Base-by-base conservation (phyloP, 1,140 invertebrate species). In the Heterodera carotae region DNA sequence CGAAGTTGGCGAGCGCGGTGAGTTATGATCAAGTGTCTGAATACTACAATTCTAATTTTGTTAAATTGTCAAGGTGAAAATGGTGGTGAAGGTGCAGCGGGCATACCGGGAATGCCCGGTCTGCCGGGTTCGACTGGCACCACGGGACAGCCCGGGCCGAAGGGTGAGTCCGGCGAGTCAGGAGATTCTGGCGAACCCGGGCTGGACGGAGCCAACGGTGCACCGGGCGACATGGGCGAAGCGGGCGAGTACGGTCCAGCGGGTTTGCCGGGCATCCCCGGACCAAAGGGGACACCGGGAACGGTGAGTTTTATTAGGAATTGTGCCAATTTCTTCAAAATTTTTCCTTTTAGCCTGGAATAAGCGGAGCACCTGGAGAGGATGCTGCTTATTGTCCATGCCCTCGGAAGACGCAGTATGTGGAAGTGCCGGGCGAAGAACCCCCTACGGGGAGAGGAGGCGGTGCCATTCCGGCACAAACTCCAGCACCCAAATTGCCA, bases 321-420 rank as follows among this genome's bases (percentile, higher is more conserved):
- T 8, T 43, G 12, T 56, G 22, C 0, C 12, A 22, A 56, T n/a
- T n/a, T n/a, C n/a, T n/a, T n/a, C n/a, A 56, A 22, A 56, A 18
- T 56, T 56, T 56, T 15, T 0, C 12, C 12, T 56, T 53, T 56
- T 5, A 71, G 69, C 8, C n/a, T n/a, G 69, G 69, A 27, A 31
- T 31, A 33, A 71, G 34, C 8, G 69, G 69, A n/a, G 22, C 5
- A 25, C 69, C 69, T 25, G 69, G 69, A 7, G 33, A 31, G 8
- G 69, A 71, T 48, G 69, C 34, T 43, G 33, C 69, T 2, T 71
- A 71, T 33, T 71, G 69, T 71, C 33, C 69, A 56, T 71, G 69
- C n/a, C 69, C 69, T 22, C 48, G 39, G 33, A 48, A 29, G 18
- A 29, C 69, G 10, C 48, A 56, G 15, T 56, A 56, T 56, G 48